Conservation (phyloP, 2,888 invertebrate species). For the Orgyia antiqua region DNA sequence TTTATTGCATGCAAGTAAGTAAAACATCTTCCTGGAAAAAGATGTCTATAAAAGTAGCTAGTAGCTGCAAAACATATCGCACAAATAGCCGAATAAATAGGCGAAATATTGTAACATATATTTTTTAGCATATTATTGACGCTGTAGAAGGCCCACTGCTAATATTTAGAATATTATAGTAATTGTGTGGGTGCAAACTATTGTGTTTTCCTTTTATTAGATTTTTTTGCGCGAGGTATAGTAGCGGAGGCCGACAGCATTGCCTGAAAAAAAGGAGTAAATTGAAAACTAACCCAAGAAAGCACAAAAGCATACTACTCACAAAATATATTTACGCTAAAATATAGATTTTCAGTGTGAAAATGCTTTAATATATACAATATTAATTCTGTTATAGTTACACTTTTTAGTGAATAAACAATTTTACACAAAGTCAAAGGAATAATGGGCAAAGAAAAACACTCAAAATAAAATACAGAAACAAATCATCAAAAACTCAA, state of each 20-base stretch:
- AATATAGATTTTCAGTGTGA: not conserved
- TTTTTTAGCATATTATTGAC: no score
- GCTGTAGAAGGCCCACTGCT: no score
- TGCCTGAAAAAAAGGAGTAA: slow-evolving; percentile 79
- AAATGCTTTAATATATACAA: slow-evolving; percentile 5
- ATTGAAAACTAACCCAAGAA: slow-evolving; percentile 56
- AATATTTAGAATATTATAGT: no score
- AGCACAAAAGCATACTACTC: slow-evolving; percentile 44
- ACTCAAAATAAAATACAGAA: no score
- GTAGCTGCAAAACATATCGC: slow-evolving; percentile 10
- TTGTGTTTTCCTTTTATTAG: slow-evolving; percentile 83
- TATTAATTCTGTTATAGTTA: slow-evolving; percentile 5
- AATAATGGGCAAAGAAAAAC: no score
- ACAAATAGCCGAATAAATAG: slow-evolving; percentile 4
- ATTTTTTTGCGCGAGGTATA: slow-evolving; percentile 85
- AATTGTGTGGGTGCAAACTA: no score
- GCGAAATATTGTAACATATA: not conserved
- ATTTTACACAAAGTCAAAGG: no score
- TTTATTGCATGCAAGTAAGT: no score
- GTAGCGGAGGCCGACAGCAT: slow-evolving; percentile 83
- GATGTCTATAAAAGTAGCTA: no score
- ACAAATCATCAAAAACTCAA: no score
- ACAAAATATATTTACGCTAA: not conserved
- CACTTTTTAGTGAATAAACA: no score
- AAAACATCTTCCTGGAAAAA: no score